These are phyloP conservation scores for Dendropsophus ebraccatus DNA, from an alignment of 2,113 vertebrate genomes.

Conservation along the genomic window DNA sequence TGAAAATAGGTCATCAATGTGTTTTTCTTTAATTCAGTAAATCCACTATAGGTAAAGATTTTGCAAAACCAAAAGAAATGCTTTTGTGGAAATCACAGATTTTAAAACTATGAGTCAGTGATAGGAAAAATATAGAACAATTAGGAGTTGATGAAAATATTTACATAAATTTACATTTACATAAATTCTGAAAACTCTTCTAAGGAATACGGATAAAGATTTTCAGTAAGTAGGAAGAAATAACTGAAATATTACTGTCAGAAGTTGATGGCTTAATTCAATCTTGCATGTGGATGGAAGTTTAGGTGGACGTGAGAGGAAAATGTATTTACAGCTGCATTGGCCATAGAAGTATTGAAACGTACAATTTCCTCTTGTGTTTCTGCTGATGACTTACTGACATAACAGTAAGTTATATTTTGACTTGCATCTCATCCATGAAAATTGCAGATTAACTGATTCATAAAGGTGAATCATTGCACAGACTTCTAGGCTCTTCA, in stretches of 20 bases:
- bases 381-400: constrained; percentile 25
- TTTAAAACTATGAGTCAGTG: too few relatives aligned
- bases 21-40: too few relatives aligned
- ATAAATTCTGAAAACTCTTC: too few relatives aligned
- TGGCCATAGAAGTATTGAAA: constrained; percentile 38
- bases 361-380: constrained; percentile 36
- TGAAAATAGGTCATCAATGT: too few relatives aligned
- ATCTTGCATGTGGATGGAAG: not conserved
- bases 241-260: not conserved
- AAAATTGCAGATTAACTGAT: constrained; percentile 53
- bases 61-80: too few relatives aligned
- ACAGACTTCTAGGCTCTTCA: constrained; percentile 39
- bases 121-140: too few relatives aligned
- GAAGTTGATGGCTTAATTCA: not conserved
- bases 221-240: not conserved
- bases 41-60: too few relatives aligned
- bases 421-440: constrained; percentile 49
- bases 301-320: constrained; percentile 31
- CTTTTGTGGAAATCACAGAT: too few relatives aligned
- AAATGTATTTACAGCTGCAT: constrained; percentile 43
- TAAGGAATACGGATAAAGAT: not conserved
- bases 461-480: constrained; percentile 57
- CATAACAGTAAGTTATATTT: constrained; percentile 47
- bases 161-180: too few relatives aligned
- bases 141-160: too few relatives aligned